These are phyloP conservation scores for Platysternon megacephalum DNA, from an alignment of 2,113 vertebrate genomes.

Conservation along the genomic window DNA sequence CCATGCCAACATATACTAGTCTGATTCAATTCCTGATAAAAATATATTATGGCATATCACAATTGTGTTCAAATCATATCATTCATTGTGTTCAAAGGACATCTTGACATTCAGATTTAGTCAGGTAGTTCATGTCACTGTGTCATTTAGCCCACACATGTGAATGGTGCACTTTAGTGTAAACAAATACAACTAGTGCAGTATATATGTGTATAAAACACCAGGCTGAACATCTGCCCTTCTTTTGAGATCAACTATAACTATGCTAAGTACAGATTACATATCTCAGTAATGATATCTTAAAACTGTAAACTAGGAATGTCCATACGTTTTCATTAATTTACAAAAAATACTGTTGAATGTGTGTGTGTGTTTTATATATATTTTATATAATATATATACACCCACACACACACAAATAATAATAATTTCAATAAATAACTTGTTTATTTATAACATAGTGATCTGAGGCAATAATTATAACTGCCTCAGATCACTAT, in stretches of 20 bases:
- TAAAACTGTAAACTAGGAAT: not conserved
- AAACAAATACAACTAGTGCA: not conserved
- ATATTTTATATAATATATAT: too few relatives aligned
- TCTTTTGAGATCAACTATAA: not conserved
- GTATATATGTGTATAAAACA: not conserved
- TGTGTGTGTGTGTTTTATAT: too few relatives aligned
- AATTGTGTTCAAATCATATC: not conserved
- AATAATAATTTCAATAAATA: not conserved
- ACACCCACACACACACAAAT: not conserved
- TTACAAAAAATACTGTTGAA: not conserved
- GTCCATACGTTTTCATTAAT: not conserved
- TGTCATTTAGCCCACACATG: not conserved
- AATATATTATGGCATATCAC: not conserved
- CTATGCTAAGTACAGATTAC: too few relatives aligned
- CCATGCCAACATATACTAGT: not conserved
- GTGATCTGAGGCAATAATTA: too few relatives aligned
- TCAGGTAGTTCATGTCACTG: not conserved
- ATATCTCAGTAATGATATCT: not conserved
- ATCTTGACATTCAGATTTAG: not conserved
- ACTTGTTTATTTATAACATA: too few relatives aligned
- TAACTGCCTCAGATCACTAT: not conserved
- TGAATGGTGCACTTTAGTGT: not conserved
- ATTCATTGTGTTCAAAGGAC: not conserved
- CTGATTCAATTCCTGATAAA: not conserved
- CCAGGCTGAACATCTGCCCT: not conserved